Conservation (phyloP, 2,888 invertebrate genomes). For the Drosophila mulleri region DNA sequence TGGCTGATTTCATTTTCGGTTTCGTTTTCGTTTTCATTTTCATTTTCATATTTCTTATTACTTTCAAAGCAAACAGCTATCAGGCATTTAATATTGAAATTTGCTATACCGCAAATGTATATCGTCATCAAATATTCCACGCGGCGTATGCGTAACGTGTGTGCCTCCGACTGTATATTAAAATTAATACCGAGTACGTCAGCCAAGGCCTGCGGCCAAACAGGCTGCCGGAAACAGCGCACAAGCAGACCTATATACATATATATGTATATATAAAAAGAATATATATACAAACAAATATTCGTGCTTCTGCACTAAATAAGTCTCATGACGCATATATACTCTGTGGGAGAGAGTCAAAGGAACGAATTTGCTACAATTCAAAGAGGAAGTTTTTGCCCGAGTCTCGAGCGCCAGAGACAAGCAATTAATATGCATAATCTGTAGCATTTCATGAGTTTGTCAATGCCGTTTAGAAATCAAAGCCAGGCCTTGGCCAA, state of each 20-base stretch:
- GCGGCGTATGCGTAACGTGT: slow-evolving; percentile 49
- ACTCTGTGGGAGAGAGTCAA: slow-evolving; percentile 11
- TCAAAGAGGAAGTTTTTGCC: slow-evolving; percentile 20
- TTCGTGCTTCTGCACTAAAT: slow-evolving; percentile 8
- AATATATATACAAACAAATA: neutral
- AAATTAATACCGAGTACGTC: slow-evolving; percentile 37
- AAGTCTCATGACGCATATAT: slow-evolving; percentile 1
- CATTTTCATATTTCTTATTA: neutral
- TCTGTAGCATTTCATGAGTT: slow-evolving; percentile 55
- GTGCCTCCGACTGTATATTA: slow-evolving; percentile 24
- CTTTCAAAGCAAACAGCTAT: slow-evolving; percentile 27
- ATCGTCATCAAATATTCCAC: slow-evolving; percentile 31
- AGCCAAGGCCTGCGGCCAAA: slow-evolving; percentile 15
- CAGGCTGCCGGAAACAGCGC: neutral
- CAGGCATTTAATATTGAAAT: slow-evolving; percentile 53
- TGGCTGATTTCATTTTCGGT: neutral
- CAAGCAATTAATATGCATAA: slow-evolving; percentile 76
- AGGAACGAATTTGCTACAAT: slow-evolving; percentile 25
- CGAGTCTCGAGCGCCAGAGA: slow-evolving; percentile 23
- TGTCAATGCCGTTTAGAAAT: slow-evolving; percentile 56
- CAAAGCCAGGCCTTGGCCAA: slow-evolving; percentile 43
- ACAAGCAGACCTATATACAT: neutral
- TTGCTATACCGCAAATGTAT: slow-evolving; percentile 38
- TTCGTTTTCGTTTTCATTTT: neutral
- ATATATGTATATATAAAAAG: too few species aligned